A percentile compares a stretch with the other conserved stretches of the same genome.
These are phyloP conservation scores for Entelurus aequoreus DNA, from an alignment of 2,113 vertebrate species.

Conservation along the genomic window DNA sequence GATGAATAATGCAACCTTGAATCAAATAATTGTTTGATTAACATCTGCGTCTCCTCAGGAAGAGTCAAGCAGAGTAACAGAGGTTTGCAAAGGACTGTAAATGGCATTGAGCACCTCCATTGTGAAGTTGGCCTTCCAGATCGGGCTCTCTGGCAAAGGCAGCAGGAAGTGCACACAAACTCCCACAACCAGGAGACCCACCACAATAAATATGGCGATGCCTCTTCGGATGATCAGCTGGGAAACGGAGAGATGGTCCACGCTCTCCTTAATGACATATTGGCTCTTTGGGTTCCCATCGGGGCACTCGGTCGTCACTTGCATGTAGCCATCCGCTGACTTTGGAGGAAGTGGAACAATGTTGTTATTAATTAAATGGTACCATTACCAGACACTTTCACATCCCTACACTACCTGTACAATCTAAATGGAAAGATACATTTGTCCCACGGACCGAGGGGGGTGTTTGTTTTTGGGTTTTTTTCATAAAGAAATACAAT, in stretches of 20 bases:
- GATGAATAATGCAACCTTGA: not conserved
- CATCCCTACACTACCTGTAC: too few relatives aligned
- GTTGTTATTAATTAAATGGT: not conserved
- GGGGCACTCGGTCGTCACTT: too few relatives aligned
- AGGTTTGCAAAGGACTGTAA: slow-evolving; percentile 11
- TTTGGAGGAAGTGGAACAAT: too few relatives aligned
- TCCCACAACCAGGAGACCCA: slow-evolving; percentile 56
- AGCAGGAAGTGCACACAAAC: slow-evolving; percentile 43
- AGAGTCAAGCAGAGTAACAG: slow-evolving; percentile 17
- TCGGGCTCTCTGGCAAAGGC: slow-evolving; percentile 45
- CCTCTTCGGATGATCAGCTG: slow-evolving; percentile 70
- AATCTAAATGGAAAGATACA: too few relatives aligned
- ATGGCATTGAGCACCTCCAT: slow-evolving; percentile 41
- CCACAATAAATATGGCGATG: slow-evolving; percentile 42
- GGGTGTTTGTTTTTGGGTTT: too few relatives aligned
- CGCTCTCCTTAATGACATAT: too few relatives aligned
- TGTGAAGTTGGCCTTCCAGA: slow-evolving; percentile 39
- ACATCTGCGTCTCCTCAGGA: not conserved
- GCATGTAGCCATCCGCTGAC: too few relatives aligned
- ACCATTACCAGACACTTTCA: too few relatives aligned
- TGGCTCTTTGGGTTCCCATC: too few relatives aligned
- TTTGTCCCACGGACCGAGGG: too few relatives aligned
- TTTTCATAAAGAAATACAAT: too few relatives aligned
- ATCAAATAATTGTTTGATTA: not conserved
- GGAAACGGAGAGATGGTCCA: slow-evolving; percentile 42